Percentiles rank a stretch among this genome's conserved stretches.
These are phyloP conservation scores for Bubo blakistoni DNA, from an alignment of 2,113 vertebrate genomes.

Conservation along the genomic window DNA sequence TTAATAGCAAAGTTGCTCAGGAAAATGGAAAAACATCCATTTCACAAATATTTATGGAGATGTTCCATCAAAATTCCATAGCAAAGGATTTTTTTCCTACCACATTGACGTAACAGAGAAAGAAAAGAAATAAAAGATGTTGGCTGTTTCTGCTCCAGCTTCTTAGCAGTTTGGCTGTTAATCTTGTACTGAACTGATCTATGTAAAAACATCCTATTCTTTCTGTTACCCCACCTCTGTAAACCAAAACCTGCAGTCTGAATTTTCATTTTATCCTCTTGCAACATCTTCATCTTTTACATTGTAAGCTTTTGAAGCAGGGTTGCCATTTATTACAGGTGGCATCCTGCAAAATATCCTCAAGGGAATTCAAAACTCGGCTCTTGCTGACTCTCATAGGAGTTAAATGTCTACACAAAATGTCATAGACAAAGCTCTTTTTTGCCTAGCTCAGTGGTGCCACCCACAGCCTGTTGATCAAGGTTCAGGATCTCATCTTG, in stretches of 20 bases:
- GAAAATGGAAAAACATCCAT: neutral
- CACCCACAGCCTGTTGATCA: neutral
- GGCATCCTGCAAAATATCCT: neutral
- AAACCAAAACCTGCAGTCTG: neutral
- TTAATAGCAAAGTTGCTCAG: neutral
- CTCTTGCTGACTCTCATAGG: neutral
- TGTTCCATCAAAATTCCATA: neutral
- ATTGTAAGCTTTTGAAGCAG: neutral
- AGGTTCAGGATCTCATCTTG: neutral
- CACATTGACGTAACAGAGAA: neutral
- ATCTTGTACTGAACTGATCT: neutral
- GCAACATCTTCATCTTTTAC: neutral
- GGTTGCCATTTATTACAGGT: neutral
- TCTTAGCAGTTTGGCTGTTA: neutral
- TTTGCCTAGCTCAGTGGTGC: neutral
- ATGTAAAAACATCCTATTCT: neutral
- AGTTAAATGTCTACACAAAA: neutral
- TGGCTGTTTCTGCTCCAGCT: neutral
- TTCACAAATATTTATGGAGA: neutral
- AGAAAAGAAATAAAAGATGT: neutral
- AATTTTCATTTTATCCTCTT: neutral
- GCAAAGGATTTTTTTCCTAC: neutral
- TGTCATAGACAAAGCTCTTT: neutral
- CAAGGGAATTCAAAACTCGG: neutral
- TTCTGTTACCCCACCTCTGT: neutral